Base-by-base conservation (phyloP, 2,113 vertebrate species). In the Paralichthys olivaceus region DNA sequence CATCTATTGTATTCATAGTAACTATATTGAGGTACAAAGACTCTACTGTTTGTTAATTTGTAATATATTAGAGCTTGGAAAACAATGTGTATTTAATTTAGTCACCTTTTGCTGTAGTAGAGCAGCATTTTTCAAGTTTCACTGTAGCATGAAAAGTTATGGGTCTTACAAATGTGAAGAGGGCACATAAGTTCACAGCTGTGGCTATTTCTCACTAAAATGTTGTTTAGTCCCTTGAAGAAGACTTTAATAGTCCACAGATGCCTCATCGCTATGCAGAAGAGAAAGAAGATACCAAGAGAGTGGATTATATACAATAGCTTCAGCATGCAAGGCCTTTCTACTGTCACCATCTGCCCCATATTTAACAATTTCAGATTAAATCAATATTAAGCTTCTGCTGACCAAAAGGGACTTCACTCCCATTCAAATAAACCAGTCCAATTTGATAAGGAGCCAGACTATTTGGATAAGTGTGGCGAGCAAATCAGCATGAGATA, bases 311-410 rank as follows among this genome's bases (percentile, higher is more conserved):
- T 73, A 70, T 81, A 78, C 65, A 72, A 72, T 6, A 23, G 64
- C 78, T 84, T 87, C 68, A 40, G 56, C 78, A 89, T 85, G 86
- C 85, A 85, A 90, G 75, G 71, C 83, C 77, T 72, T 90, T 79
- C 72, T 70, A 29, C 77, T 82, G 71, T 81, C 76, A 81, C 84
- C 57, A 84, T 90, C 79, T 85, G 74, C 78, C 77, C 72, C 76
- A 75, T 88, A 91, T 92, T 92, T 88, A 87, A 91, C 86, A 79
- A 91, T 90, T 91, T 91, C 64, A 90, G 88, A 92, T 93, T 88
- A 90, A 89, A 92, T 94, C 90, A 90, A 87, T 87, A 89, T 77
- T 90, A 89, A 93, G 89, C 84, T 80, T 77, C 79, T 25, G 51
- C 78, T 82, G 83, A 88, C 88, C 90, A 87, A 93, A 91, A 81